phyloP scores from a whole-genome alignment of 2,797 vertebrate genomes.

The Amphiprion clarkii region DNA sequence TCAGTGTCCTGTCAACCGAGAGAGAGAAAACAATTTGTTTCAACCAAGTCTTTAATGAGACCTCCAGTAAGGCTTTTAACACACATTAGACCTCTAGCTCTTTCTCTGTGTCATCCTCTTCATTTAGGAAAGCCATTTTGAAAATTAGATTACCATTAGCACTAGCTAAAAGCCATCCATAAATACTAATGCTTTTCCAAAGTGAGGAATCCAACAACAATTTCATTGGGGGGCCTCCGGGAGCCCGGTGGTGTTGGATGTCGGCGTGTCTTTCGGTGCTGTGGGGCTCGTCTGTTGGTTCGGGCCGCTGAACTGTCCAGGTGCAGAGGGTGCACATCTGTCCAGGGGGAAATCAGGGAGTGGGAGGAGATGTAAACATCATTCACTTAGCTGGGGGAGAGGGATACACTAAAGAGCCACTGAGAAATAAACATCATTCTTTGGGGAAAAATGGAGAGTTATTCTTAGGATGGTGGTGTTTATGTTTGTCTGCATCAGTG shows the following conservation, averaged over 20 bases:
- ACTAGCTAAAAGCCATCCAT: conserved; percentile 58
- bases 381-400: conserved; percentile 53
- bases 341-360: conserved; percentile 66
- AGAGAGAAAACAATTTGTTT: conserved; percentile 62
- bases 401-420: conserved; percentile 57
- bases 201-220: conserved; percentile 58
- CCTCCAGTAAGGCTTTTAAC: conserved; percentile 59
- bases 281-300: conserved; percentile 56
- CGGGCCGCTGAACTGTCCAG: conserved; percentile 69
- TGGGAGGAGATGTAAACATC: conserved; percentile 76
- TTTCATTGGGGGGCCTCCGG: conserved; percentile 57
- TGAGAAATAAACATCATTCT: conserved; percentile 79
- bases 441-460: conserved; percentile 70
- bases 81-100: conserved; percentile 61
- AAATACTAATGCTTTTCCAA: conserved; percentile 61
- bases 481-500: conserved; percentile 71
- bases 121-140: conserved; percentile 73
- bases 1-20: conserved; percentile 40
- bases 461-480: conserved; percentile 77
- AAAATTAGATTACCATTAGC: conserved; percentile 72
- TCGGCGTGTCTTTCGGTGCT: conserved; percentile 53
- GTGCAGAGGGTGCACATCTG: conserved; percentile 65
- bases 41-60: conserved; percentile 51
- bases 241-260: conserved; percentile 52
- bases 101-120: conserved; percentile 61